Percentiles rank a stretch among this genome's conserved stretches.
Conservation (phyloP, 2,797 vertebrate genomes). For the Lepidocolaptes lacrymiger region DNA sequence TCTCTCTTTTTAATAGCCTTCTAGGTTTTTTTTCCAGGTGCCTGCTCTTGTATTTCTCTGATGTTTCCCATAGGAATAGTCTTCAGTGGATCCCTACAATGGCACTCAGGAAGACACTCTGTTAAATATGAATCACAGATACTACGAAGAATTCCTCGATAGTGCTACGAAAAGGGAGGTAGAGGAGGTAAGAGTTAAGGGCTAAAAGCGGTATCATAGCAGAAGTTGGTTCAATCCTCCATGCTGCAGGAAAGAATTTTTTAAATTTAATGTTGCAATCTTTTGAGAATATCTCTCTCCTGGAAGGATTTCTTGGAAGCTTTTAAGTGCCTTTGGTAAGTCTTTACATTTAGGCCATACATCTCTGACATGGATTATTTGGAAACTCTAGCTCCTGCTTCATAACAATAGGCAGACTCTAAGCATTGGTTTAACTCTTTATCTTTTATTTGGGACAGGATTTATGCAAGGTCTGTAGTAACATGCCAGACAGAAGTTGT, state of each 20-base stretch:
- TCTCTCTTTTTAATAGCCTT: conserved; percentile 23
- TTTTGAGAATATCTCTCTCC: not conserved
- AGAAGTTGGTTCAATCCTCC: not conserved
- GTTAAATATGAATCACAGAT: conserved; percentile 55
- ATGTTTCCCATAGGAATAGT: not conserved
- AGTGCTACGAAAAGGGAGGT: conserved; percentile 14
- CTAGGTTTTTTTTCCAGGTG: not conserved
- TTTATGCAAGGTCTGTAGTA: not conserved
- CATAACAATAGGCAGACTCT: not conserved
- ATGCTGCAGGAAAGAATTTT: not conserved
- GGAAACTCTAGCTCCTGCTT: not conserved
- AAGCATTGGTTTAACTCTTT: not conserved
- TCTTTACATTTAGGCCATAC: not conserved
- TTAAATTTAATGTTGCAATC: not conserved
- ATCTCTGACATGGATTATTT: not conserved
- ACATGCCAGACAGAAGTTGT: not conserved
- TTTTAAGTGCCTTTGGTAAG: not conserved
- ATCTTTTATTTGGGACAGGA: not conserved
- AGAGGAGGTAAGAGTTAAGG: not conserved
- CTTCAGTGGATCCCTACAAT: not conserved
- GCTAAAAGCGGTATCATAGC: not conserved
- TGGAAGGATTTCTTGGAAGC: not conserved
- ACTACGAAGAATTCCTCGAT: conserved; percentile 15
- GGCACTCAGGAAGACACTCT: conserved; percentile 2
- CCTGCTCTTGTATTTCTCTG: not conserved